phyloP scores from a whole-genome alignment of 2,888 invertebrate species.

The Cyclophora albipunctata region DNA sequence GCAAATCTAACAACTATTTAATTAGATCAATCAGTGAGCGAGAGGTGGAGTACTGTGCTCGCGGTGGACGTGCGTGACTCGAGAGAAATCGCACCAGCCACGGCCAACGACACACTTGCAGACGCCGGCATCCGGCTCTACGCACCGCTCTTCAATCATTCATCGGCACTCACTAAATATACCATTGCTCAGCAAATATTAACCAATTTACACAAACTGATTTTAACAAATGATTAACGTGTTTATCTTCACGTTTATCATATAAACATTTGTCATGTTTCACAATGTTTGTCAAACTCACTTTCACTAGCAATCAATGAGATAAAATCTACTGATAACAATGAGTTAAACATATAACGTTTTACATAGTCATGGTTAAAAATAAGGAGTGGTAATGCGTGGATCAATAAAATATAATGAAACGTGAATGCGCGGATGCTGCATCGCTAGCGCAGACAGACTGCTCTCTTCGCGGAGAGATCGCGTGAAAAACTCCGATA shows the following conservation, averaged over 20 bases:
- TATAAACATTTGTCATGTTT: too few relatives aligned
- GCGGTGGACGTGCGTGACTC: constrained; percentile 62
- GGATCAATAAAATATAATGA: background rate
- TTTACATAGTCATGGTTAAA: too few relatives aligned
- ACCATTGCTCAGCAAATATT: too few relatives aligned
- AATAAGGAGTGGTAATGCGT: too few relatives aligned
- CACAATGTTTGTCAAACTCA: constrained; percentile 2
- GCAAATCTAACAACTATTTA: constrained; percentile 46
- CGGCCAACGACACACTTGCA: constrained; percentile 56
- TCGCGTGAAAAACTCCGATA: constrained; percentile 69
- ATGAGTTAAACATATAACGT: constrained; percentile 3
- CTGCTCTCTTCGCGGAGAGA: constrained; percentile 69
- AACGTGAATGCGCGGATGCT: constrained; percentile 38
- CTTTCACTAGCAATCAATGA: constrained; percentile 20
- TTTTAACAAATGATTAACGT: constrained; percentile 2
- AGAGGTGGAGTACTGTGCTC: constrained; percentile 42
- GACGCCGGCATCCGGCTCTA: constrained; percentile 45
- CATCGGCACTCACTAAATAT: constrained; percentile 13
- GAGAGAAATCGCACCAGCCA: constrained; percentile 56
- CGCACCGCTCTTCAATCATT: constrained; percentile 26
- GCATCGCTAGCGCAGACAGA: constrained; percentile 52
- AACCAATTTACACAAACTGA: background rate
- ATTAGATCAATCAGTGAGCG: constrained; percentile 45
- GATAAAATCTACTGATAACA: constrained; percentile 5
- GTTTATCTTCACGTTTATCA: too few relatives aligned